Evolutionary conservation across 2,797 vertebrate genomes (phyloP), one percentile per base, ranked within the genome.

Genomic region (Pangasius krempfi): DNA sequence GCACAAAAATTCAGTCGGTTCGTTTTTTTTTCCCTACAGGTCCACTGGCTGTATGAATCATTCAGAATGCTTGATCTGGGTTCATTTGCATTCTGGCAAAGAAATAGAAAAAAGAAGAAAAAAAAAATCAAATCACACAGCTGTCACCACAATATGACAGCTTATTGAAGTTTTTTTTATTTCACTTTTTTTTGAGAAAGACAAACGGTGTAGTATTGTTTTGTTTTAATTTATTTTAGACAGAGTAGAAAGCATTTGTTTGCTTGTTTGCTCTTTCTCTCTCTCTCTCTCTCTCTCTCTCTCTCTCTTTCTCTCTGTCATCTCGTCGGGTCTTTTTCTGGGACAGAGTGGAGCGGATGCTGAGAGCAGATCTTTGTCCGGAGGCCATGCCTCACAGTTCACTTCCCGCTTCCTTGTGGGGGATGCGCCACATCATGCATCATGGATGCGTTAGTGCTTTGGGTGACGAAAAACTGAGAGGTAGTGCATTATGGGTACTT

Each of bases 381-480:
- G 80, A 87, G 91, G 91, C 90, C 76, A 90, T 62, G 88, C 88
- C 89, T 25, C 1, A 2, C 60, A 68, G 76, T 90, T 79, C 62
- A 64, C 89, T 92, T 93, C 92, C 93, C 93, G 87, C 89, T 91
- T 92, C 90, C 91, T 93, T 88, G 84, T 64, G 89, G 89, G 89
- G 85, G 84, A 84, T 87, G 88, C 82, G 90, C 89, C 89, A 85
- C 91, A 92, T 94, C 91, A 93, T 94, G 92, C 92, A 94, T 94
- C 92, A 94, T 94, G 92, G 62, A 94, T 94, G 91, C 87, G 89
- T 89, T 85, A 76, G 81, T 91, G 91, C 89, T 85, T 89, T 89
- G 89, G 85, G 86, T 87, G 84, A n/a, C 52, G 30, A 44, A 37
- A 84, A 50, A 88, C 75, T 30, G 14, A 60, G 54, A 87, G 76